Conservation (phyloP, 2,113 vertebrate genomes). For the Myotis lucifugus region DNA sequence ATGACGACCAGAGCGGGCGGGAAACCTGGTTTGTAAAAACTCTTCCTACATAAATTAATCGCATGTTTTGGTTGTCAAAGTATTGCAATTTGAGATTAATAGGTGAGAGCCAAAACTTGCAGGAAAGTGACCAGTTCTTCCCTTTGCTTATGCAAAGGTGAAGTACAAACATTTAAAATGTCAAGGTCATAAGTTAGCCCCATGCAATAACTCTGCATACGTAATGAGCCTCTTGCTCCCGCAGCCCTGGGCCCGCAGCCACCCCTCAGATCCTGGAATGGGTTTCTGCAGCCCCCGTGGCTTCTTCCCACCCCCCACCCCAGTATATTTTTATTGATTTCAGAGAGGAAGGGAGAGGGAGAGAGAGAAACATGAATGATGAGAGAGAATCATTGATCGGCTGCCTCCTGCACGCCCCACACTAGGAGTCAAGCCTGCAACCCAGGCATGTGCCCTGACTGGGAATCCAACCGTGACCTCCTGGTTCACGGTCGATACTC, state of each 20-base stretch:
- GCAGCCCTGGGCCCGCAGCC: neutral
- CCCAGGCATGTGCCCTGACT: too few relatives aligned
- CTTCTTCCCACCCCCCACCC: neutral
- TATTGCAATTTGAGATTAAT: neutral
- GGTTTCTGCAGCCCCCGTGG: rapidly evolving
- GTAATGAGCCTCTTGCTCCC: rapidly evolving
- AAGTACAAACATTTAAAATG: neutral
- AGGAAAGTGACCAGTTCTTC: neutral
- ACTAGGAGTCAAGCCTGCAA: too few relatives aligned
- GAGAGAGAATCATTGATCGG: too few relatives aligned
- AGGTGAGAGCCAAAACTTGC: neutral
- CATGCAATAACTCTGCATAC: rapidly evolving
- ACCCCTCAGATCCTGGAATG: rapidly evolving
- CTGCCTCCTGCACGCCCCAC: too few relatives aligned
- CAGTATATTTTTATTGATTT: too few relatives aligned
- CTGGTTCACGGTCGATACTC: too few relatives aligned
- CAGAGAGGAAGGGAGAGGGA: too few relatives aligned
- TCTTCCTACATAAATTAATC: neutral
- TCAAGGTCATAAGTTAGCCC: neutral
- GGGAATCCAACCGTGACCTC: too few relatives aligned
- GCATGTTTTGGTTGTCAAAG: neutral
- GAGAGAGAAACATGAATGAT: too few relatives aligned
- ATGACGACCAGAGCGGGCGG: neutral
- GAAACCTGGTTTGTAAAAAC: neutral
- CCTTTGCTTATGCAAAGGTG: neutral